Conservation (phyloP, 2,797 vertebrate genomes). For the Cryptoblepharus egeriae region DNA sequence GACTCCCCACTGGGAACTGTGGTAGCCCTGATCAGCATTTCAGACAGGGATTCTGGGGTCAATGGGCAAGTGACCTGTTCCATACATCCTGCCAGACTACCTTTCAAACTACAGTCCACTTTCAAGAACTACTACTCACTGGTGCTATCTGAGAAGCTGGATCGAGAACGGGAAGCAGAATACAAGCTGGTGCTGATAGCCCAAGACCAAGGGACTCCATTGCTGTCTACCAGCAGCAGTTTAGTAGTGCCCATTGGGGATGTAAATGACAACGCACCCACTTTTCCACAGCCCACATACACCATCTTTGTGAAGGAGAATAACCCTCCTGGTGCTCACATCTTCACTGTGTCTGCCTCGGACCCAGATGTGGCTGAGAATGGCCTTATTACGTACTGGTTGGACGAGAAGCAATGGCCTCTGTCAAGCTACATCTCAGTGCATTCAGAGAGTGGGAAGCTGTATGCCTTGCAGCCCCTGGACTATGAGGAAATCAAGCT, state of each 20-base stretch:
- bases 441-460: slow-evolving; percentile 81
- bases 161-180: slow-evolving; percentile 66
- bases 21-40: slow-evolving; percentile 81
- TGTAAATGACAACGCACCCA: slow-evolving; percentile 37
- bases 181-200: slow-evolving; percentile 74
- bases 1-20: slow-evolving; percentile 58
- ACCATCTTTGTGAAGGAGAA: slow-evolving; percentile 55
- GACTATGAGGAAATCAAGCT: slow-evolving; percentile 85
- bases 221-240: slow-evolving; percentile 64
- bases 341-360: slow-evolving; percentile 69
- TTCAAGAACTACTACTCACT: slow-evolving; percentile 20
- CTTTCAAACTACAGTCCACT: slow-evolving; percentile 79
- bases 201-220: slow-evolving; percentile 72
- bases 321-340: slow-evolving; percentile 58
- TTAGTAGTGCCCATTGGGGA: slow-evolving; percentile 69
- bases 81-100: slow-evolving; percentile 51
- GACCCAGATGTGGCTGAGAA: slow-evolving; percentile 83
- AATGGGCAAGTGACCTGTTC: slow-evolving; percentile 81
- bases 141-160: slow-evolving; percentile 59
- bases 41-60: slow-evolving; percentile 80
- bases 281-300: background rate
- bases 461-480: slow-evolving; percentile 82
- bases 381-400: slow-evolving; percentile 82
- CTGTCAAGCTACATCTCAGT: slow-evolving; percentile 82
- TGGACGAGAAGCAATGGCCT: slow-evolving; percentile 81